These are phyloP conservation scores for Coracopsis vasa DNA, from an alignment of 2,113 vertebrate species.

Conservation along the genomic window DNA sequence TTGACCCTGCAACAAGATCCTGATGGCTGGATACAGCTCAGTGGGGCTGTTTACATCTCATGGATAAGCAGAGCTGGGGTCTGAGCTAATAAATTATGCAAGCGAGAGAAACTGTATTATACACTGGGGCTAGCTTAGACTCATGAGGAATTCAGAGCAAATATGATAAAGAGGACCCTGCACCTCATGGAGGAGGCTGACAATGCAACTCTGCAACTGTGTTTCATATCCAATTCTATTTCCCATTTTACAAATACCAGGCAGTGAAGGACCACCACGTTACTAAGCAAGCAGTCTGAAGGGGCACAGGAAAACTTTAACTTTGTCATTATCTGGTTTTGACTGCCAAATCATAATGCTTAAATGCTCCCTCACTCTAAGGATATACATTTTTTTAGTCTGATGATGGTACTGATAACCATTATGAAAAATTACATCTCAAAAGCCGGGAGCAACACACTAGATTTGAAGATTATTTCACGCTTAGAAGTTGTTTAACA, in stretches of 20 bases:
- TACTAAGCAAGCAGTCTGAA: background rate
- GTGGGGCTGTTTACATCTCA: background rate
- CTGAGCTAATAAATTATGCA: background rate
- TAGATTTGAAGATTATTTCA: slow-evolving; percentile 28
- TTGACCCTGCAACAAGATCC: background rate
- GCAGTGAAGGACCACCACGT: background rate
- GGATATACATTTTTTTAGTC: background rate
- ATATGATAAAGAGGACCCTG: background rate
- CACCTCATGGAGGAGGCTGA: background rate
- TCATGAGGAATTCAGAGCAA: background rate
- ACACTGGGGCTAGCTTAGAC: background rate
- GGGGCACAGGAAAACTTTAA: background rate
- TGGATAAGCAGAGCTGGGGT: fast-evolving
- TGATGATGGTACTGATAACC: slow-evolving; percentile 24
- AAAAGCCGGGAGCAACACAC: slow-evolving; percentile 32
- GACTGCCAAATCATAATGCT: background rate
- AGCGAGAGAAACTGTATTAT: background rate
- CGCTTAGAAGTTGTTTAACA: background rate
- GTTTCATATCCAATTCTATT: background rate
- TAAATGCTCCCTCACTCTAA: background rate
- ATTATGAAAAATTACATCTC: slow-evolving; percentile 17
- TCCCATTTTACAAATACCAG: background rate
- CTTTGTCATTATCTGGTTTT: background rate
- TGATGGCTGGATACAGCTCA: background rate
- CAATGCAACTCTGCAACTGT: background rate